phyloP scores from a whole-genome alignment of 2,113 vertebrate genomes.

The Hyaena hyaena region DNA sequence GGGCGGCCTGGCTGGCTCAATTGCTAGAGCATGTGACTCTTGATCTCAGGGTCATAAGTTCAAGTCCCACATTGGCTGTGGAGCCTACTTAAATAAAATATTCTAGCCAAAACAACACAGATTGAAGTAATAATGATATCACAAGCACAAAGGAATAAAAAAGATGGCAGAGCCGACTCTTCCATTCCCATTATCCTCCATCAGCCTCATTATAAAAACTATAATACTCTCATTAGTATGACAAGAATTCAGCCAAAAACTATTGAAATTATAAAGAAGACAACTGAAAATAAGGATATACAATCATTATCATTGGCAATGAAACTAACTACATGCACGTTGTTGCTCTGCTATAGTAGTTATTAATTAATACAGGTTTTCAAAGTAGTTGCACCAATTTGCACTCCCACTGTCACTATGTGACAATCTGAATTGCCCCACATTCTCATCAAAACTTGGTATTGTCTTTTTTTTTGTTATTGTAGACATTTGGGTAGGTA shows the following conservation, averaged over 20 bases:
- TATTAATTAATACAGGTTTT: not conserved
- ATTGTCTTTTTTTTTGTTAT: not conserved
- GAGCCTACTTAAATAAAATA: not conserved
- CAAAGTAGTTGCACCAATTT: not conserved
- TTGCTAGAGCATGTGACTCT: no score
- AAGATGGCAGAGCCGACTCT: not conserved
- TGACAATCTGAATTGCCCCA: not conserved
- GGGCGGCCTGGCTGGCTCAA: no score
- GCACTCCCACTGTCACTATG: not conserved
- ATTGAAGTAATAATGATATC: not conserved
- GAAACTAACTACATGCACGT: not conserved
- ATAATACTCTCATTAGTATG: not conserved
- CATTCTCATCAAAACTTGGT: not conserved
- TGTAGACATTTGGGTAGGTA: not conserved
- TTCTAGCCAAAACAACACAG: not conserved
- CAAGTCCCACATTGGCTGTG: no score
- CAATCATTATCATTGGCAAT: not conserved
- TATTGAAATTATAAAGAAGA: not conserved
- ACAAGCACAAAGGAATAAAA: not conserved
- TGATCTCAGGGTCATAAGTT: no score
- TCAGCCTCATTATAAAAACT: not conserved
- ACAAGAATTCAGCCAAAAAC: conserved; percentile 27
- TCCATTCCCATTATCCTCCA: not conserved
- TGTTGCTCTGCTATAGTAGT: not conserved
- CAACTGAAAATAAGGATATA: not conserved